Evolutionary conservation across 2,113 vertebrate genomes (phyloP).

Genomic region (Aplodontia rufa): DNA sequence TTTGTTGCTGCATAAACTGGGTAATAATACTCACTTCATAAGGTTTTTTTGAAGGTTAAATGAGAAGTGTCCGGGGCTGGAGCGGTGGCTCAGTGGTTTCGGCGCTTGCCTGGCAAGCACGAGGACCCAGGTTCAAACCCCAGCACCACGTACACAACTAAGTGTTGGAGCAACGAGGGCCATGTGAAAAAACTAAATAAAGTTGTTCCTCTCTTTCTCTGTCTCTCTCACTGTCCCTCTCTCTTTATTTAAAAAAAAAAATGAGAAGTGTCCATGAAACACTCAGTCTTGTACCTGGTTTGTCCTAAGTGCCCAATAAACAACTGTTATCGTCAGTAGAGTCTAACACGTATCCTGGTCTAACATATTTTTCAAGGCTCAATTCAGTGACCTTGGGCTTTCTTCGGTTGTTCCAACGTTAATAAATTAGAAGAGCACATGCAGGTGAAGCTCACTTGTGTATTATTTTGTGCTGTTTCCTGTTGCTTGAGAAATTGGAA

Average conservation of each 20-base stretch:
- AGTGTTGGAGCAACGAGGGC: too few species aligned
- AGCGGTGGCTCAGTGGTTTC: too few species aligned
- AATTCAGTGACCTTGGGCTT: background rate
- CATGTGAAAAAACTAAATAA: too few species aligned
- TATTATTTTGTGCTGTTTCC: background rate
- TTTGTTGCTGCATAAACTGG: background rate
- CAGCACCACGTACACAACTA: too few species aligned
- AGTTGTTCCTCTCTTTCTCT: too few species aligned
- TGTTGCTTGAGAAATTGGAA: background rate
- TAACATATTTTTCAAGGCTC: slow-evolving; percentile 7
- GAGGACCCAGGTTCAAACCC: too few species aligned
- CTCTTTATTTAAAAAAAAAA: too few species aligned
- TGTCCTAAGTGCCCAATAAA: background rate
- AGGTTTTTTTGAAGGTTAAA: background rate
- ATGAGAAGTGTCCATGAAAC: background rate
- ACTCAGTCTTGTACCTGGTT: background rate
- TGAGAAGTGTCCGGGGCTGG: background rate
- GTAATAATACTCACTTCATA: background rate
- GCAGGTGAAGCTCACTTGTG: background rate
- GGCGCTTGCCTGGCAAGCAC: too few species aligned
- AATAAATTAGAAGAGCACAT: background rate
- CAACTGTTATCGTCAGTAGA: background rate
- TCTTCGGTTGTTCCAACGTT: background rate
- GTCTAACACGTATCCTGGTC: background rate
- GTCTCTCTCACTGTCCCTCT: too few species aligned